phyloP scores from a whole-genome alignment of 2,888 invertebrate species.

The Ormyrus labotus region DNA sequence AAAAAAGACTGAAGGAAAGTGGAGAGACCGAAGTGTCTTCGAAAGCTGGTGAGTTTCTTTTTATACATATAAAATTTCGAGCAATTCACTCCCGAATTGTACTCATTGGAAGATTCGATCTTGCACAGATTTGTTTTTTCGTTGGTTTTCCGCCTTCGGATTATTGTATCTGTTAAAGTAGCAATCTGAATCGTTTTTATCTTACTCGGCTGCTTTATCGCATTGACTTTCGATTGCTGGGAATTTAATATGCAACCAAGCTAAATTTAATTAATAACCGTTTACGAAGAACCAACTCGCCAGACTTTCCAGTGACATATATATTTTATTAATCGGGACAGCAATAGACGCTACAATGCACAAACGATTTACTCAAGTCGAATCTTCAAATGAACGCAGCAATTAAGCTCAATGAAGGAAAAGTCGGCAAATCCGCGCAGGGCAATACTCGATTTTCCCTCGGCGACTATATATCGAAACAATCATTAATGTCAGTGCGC shows the following conservation, averaged over 20 bases:
- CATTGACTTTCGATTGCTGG: too few relatives aligned
- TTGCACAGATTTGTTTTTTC: neutral
- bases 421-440: neutral
- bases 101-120: neutral
- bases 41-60: slow-evolving; percentile 85
- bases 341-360: too few relatives aligned
- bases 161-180: neutral
- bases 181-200: too few relatives aligned
- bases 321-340: too few relatives aligned
- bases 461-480: neutral
- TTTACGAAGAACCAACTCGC: too few relatives aligned
- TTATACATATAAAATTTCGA: neutral
- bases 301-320: too few relatives aligned
- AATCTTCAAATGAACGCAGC: neutral
- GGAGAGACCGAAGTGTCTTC: slow-evolving; percentile 85
- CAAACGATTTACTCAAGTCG: too few relatives aligned
- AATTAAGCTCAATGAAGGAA: slow-evolving; percentile 13
- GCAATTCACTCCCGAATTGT: neutral
- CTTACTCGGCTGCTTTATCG: too few relatives aligned
- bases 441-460: too few relatives aligned
- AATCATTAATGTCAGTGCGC: neutral
- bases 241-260: too few relatives aligned
- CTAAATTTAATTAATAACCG: too few relatives aligned
- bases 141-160: neutral
- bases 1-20: slow-evolving; percentile 80